These are phyloP conservation scores for Spialia ferax DNA, from an alignment of 2,888 invertebrate genomes.

Conservation along the genomic window DNA sequence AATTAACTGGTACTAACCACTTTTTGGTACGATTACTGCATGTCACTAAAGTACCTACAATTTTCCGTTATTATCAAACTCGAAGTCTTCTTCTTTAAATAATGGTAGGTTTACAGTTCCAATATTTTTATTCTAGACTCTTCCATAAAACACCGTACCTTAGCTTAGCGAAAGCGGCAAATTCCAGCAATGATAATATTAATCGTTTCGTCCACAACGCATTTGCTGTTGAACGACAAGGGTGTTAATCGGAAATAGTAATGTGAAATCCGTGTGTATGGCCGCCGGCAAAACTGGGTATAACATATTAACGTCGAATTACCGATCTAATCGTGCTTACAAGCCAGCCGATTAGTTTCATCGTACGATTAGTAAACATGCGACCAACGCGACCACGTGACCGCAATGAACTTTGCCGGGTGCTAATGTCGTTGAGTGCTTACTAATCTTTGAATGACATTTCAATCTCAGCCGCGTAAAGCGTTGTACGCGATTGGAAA, in stretches of 20 bases:
- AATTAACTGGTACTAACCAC: conserved; percentile 7
- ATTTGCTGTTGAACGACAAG: conserved; percentile 13
- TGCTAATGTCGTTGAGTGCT: conserved; percentile 12
- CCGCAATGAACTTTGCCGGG: conserved; percentile 11
- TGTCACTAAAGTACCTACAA: conserved; percentile 4
- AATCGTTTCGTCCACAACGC: conserved; percentile 10
- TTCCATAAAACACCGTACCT: background rate
- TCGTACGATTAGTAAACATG: conserved; percentile 41
- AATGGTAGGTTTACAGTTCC: background rate
- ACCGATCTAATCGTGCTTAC: conserved; percentile 36
- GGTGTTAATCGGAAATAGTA: conserved; percentile 35
- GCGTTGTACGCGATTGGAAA: conserved; percentile 20
- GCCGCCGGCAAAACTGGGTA: conserved; percentile 20
- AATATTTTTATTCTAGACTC: background rate
- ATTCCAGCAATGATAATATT: conserved; percentile 14
- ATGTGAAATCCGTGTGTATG: conserved; percentile 30
- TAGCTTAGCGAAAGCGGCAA: background rate
- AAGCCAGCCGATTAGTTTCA: conserved; percentile 38
- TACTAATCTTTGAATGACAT: conserved; percentile 18
- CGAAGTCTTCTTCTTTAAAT: too few relatives aligned
- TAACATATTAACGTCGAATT: conserved; percentile 37
- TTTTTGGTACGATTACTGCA: conserved; percentile 1
- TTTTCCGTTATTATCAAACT: too few relatives aligned
- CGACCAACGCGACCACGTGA: conserved; percentile 16
- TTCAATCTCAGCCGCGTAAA: conserved; percentile 19